These are phyloP conservation scores for Buphagus erythrorhynchus DNA, from an alignment of 2,797 vertebrate genomes.

Conservation along the genomic window DNA sequence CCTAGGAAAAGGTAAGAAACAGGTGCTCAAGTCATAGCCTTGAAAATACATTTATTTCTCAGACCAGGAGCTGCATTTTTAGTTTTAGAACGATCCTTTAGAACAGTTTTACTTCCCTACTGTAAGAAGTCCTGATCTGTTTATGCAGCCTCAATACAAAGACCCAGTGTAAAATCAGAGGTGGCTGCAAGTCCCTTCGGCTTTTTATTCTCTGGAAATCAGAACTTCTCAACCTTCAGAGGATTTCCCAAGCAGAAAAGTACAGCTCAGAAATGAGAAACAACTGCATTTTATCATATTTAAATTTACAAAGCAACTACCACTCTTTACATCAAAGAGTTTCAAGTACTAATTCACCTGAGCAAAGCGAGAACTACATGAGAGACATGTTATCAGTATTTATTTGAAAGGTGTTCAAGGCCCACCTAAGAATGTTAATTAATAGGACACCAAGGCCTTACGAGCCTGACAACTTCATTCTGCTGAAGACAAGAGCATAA, in stretches of 20 bases:
- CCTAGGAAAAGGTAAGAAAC: not conserved
- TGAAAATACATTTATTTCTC: not conserved
- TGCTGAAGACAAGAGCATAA: not conserved
- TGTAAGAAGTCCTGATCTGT: not conserved
- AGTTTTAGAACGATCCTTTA: not conserved
- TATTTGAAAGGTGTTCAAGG: not conserved
- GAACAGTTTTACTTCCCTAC: not conserved
- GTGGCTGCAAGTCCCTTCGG: not conserved
- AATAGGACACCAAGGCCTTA: not conserved
- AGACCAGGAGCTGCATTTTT: not conserved
- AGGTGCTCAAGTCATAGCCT: not conserved
- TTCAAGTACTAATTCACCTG: not conserved
- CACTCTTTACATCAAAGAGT: not conserved
- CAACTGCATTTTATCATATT: not conserved
- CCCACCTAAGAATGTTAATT: not conserved
- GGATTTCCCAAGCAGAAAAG: not conserved
- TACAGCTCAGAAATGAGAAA: not conserved
- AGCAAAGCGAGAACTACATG: not conserved
- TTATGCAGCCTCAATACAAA: not conserved
- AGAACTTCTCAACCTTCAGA: not conserved
- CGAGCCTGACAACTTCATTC: not conserved
- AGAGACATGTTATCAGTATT: not conserved
- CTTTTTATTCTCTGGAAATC: not conserved
- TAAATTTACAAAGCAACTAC: not conserved
- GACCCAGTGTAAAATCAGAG: not conserved